Percentiles rank a stretch among this genome's conserved stretches.
phyloP scores from a whole-genome alignment of 2,888 invertebrate species.

The Thera britannica region DNA sequence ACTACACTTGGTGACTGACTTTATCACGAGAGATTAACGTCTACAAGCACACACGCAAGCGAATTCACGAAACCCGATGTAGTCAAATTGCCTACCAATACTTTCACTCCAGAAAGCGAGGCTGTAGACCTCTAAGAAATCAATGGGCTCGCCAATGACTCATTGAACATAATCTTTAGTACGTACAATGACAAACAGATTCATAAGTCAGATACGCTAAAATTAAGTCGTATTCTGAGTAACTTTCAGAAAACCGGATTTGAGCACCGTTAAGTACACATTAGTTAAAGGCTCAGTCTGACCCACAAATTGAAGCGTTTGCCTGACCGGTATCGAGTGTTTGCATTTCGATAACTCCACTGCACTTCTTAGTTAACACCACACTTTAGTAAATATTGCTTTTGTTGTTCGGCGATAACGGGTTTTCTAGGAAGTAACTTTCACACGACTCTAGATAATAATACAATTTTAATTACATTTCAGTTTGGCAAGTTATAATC shows the following conservation, averaged over 20 bases:
- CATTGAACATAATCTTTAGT: slow-evolving; percentile 33
- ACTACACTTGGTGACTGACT: not conserved
- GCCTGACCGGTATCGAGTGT: slow-evolving; percentile 48
- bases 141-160: slow-evolving; percentile 45
- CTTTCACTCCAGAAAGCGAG: slow-evolving; percentile 66
- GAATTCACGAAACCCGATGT: not conserved
- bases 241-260: slow-evolving; percentile 64
- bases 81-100: slow-evolving; percentile 48
- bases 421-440: slow-evolving; percentile 50
- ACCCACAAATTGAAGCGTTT: slow-evolving; percentile 68
- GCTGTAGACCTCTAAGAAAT: slow-evolving; percentile 50
- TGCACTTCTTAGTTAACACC: slow-evolving; percentile 55
- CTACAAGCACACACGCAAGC: not conserved
- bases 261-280: slow-evolving; percentile 72
- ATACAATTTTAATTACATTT: not conserved
- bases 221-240: slow-evolving; percentile 47
- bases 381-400: slow-evolving; percentile 46
- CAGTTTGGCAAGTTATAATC: not conserved
- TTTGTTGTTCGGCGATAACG: slow-evolving; percentile 51
- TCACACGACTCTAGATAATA: slow-evolving; percentile 36
- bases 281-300: slow-evolving; percentile 59
- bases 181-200: slow-evolving; percentile 49
- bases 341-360: slow-evolving; percentile 65
- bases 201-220: slow-evolving; percentile 41
- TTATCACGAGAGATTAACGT: not conserved